These are phyloP conservation scores for Dromaius novaehollandiae DNA, from an alignment of 2,113 vertebrate species.

Conservation along the genomic window DNA sequence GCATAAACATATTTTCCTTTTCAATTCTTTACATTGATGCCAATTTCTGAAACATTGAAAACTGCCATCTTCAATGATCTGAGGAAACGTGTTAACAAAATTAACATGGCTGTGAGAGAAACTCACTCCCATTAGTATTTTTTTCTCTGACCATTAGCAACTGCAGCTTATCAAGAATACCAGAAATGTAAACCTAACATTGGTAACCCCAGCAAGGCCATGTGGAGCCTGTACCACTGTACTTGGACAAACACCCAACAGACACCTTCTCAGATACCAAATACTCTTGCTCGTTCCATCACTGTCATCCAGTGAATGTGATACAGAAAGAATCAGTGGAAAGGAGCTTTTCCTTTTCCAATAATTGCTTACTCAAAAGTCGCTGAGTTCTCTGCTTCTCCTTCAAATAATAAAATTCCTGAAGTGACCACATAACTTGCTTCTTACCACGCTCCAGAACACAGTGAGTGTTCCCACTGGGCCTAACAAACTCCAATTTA, in stretches of 20 bases:
- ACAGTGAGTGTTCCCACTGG: not conserved
- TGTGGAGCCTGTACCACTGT: not conserved
- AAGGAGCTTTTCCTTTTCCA: not conserved
- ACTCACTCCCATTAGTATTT: not conserved
- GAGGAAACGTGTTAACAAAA: conserved; percentile 6
- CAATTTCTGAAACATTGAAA: not conserved
- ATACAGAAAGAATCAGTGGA: not conserved
- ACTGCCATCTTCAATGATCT: not conserved
- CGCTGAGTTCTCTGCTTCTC: not conserved
- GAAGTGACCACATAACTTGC: not conserved
- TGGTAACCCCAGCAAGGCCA: not conserved
- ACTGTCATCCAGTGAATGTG: not conserved
- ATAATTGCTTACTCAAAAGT: not conserved
- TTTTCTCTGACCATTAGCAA: not conserved
- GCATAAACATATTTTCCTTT: not conserved
- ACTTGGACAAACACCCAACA: not conserved
- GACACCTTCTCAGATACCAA: not conserved
- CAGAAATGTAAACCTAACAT: not conserved
- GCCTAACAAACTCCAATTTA: not conserved
- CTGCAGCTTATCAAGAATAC: not conserved
- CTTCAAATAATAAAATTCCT: not conserved
- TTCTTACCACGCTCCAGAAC: not conserved
- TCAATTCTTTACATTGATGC: not conserved
- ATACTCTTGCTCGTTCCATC: not conserved
- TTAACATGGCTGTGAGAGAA: not conserved